These are phyloP conservation scores for Entelurus aequoreus DNA, from an alignment of 2,113 vertebrate species.

Conservation along the genomic window DNA sequence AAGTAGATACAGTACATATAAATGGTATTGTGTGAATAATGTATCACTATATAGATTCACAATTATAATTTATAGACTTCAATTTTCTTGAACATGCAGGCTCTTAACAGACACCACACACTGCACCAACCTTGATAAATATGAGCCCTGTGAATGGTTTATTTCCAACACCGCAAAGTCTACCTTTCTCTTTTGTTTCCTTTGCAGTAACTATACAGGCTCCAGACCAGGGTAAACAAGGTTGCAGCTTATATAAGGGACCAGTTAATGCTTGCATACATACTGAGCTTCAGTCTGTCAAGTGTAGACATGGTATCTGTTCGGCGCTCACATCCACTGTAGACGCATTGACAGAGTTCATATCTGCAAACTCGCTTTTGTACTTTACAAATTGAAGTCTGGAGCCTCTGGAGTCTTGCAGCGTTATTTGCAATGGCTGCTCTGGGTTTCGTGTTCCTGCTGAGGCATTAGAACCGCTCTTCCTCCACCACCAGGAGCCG, in stretches of 20 bases:
- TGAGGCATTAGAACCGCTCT: not conserved
- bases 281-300: not conserved
- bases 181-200: not conserved
- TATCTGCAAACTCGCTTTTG: not conserved
- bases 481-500: not conserved
- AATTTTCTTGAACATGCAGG: not conserved
- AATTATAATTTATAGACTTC: not conserved
- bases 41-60: not conserved
- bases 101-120: not conserved
- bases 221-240: not conserved
- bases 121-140: not conserved
- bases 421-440: not conserved
- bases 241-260: not conserved
- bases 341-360: not conserved
- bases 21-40: not conserved
- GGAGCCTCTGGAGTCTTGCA: slow-evolving; percentile 1
- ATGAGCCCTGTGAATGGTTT: not conserved
- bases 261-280: not conserved
- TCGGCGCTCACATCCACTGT: not conserved
- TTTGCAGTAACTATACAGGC: not conserved
- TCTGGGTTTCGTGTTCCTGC: not conserved
- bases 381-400: not conserved
- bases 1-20: not conserved
- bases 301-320: not conserved
- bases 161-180: not conserved